Evolutionary conservation across 2,888 invertebrate genomes (phyloP).

Genomic region (Lithodes maja): DNA sequence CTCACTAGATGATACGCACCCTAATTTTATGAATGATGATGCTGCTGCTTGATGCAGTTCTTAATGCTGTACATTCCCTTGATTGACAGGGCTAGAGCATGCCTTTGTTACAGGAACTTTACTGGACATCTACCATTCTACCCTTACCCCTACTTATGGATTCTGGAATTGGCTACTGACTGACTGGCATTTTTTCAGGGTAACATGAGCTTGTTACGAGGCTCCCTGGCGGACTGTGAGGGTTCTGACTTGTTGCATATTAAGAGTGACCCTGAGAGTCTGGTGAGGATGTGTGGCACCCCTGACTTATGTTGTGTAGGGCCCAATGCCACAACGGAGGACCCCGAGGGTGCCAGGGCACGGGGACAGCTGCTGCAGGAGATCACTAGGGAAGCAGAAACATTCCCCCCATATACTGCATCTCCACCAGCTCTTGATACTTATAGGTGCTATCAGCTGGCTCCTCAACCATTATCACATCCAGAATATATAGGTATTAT

Average conservation of each 20-base stretch:
- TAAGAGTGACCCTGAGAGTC: conserved; percentile 54
- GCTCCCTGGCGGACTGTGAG: conserved; percentile 29
- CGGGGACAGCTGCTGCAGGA: conserved; percentile 55
- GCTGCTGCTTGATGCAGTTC: no score
- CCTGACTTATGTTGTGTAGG: not conserved
- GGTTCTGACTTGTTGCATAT: conserved; percentile 38
- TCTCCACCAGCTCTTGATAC: conserved; percentile 20
- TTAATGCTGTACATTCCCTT: no score
- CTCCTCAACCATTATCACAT: conserved; percentile 28
- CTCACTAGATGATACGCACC: no score
- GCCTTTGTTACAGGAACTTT: no score
- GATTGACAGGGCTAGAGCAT: no score
- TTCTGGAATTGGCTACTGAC: no score
- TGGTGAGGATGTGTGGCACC: conserved; percentile 33
- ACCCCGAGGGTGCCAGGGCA: conserved; percentile 39
- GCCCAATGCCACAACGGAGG: conserved; percentile 4
- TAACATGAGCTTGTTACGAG: not conserved
- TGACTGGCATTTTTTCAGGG: conserved; percentile 11
- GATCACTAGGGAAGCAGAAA: conserved; percentile 55
- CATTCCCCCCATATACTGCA: conserved; percentile 47
- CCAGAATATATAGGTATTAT: conserved; percentile 43
- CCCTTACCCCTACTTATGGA: no score
- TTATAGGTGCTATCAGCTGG: conserved; percentile 40
- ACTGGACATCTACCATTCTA: no score
- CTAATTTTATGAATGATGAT: no score